Evolutionary conservation across 2,888 invertebrate genomes (phyloP).

Genomic region (Spialia ferax): DNA sequence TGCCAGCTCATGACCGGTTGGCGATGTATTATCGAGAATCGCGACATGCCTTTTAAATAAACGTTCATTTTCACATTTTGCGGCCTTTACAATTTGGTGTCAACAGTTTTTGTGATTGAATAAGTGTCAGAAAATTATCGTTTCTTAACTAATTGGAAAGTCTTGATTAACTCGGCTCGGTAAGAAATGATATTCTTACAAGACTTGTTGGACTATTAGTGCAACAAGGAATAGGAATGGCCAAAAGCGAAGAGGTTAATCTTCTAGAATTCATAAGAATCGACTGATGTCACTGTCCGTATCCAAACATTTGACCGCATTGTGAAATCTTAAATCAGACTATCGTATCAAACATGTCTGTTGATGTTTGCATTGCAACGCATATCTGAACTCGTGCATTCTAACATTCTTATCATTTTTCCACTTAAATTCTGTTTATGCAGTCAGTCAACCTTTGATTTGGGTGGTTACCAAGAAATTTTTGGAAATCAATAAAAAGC

Average conservation of each 20-base stretch:
- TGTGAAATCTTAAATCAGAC: constrained; percentile 15
- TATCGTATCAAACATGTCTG: constrained; percentile 22
- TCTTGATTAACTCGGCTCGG: not conserved
- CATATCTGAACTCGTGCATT: constrained; percentile 1
- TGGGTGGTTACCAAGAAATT: not conserved
- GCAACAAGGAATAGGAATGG: not conserved
- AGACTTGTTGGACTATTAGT: no score
- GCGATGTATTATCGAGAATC: constrained; percentile 22
- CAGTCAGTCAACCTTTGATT: not conserved
- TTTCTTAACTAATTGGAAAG: not conserved
- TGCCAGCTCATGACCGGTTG: constrained; percentile 23
- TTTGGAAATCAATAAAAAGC: not conserved
- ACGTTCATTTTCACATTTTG: constrained; percentile 29
- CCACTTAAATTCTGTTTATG: constrained; percentile 24
- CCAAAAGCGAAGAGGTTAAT: not conserved
- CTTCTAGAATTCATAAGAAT: not conserved
- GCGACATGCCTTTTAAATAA: constrained; percentile 40
- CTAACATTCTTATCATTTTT: constrained; percentile 41
- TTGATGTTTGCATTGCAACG: constrained; percentile 29
- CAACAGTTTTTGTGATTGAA: constrained; percentile 14
- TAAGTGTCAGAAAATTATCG: not conserved
- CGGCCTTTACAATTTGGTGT: constrained; percentile 25
- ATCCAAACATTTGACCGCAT: constrained; percentile 3
- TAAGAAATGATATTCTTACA: not conserved
- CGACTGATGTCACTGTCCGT: not conserved